These are phyloP conservation scores for Meriones psammophilus DNA, from an alignment of 2,797 vertebrate species.

Conservation along the genomic window DNA sequence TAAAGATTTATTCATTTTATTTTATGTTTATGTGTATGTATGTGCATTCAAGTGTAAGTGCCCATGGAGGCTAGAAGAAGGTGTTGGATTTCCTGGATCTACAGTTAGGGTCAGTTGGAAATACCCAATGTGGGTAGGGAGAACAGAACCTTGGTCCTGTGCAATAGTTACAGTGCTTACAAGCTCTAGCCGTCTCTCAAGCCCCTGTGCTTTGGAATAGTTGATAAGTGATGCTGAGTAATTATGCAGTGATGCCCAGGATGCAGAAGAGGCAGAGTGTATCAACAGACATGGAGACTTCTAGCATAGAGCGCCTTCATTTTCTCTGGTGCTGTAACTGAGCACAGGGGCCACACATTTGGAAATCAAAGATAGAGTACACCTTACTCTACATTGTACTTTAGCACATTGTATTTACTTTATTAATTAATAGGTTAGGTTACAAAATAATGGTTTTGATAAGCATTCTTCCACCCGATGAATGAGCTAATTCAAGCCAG, in stretches of 20 bases:
- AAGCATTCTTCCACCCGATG: too few species aligned
- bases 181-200: neutral
- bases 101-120: neutral
- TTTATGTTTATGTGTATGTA: neutral
- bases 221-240: neutral
- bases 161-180: neutral
- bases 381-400: neutral
- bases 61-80: neutral
- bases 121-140: neutral
- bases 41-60: neutral
- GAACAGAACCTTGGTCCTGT: neutral
- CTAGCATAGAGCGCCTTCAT: neutral
- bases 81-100: neutral
- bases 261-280: neutral
- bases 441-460: neutral
- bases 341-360: neutral
- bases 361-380: neutral
- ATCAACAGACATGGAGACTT: neutral
- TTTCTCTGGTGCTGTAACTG: neutral
- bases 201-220: neutral
- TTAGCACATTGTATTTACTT: neutral
- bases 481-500: too few species aligned
- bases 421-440: neutral
- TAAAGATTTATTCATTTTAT: conserved; percentile 34
- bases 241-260: neutral